Percentiles rank a stretch among this genome's conserved stretches.
phyloP scores from a whole-genome alignment of 2,113 vertebrate species.

The Ptilonorhynchus violaceus region DNA sequence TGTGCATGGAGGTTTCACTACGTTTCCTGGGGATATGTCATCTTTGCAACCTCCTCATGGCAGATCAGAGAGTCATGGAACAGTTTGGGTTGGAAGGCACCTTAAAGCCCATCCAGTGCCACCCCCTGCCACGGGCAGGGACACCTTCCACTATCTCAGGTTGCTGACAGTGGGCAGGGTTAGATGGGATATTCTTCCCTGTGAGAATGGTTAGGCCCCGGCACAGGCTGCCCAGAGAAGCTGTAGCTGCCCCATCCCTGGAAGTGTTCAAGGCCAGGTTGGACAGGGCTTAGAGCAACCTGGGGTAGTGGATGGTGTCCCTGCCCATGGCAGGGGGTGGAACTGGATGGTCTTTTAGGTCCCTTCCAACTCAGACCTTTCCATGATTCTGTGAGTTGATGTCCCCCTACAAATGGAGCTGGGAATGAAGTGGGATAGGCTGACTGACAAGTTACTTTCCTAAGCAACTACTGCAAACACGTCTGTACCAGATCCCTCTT shows the following conservation, averaged over 20 bases:
- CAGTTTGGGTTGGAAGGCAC: background rate
- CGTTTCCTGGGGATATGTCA: accelerated
- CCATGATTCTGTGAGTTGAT: background rate
- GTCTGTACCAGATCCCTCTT: background rate
- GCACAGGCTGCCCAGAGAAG: background rate
- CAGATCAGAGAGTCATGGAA: background rate
- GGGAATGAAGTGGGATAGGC: background rate
- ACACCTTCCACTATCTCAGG: background rate
- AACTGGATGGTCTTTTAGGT: background rate
- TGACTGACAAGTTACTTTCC: background rate
- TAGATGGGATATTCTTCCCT: background rate
- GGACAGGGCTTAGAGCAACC: background rate
- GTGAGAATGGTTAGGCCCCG: background rate
- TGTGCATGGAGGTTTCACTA: accelerated
- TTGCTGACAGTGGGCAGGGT: background rate
- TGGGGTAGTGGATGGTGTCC: background rate
- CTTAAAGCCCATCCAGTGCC: background rate
- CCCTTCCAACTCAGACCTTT: background rate
- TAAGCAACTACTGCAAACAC: background rate
- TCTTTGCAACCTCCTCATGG: background rate
- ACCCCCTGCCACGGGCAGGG: background rate
- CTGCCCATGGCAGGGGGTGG: background rate
- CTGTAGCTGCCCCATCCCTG: background rate
- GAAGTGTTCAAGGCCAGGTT: background rate
- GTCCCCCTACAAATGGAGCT: background rate